phyloP scores from a whole-genome alignment of 2,113 vertebrate species.

The Hoplias malabaricus region DNA sequence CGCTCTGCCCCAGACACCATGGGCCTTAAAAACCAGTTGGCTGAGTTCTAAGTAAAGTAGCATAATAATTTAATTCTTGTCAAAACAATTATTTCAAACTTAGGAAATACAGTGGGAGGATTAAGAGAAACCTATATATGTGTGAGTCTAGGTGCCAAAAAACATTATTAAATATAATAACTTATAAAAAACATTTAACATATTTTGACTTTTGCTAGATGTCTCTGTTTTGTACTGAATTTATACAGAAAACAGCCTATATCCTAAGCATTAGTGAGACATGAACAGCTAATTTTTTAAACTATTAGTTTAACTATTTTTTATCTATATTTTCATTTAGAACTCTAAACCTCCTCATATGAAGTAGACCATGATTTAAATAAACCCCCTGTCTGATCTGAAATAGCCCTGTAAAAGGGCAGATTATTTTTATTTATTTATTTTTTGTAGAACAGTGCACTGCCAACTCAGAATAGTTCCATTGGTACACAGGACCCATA shows the following conservation, averaged over 20 bases:
- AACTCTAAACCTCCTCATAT: not conserved
- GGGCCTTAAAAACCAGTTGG: not conserved
- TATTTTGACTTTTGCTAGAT: too few relatives aligned
- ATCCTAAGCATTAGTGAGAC: too few relatives aligned
- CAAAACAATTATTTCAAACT: not conserved
- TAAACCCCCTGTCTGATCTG: not conserved
- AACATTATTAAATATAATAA: too few relatives aligned
- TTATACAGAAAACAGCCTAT: too few relatives aligned
- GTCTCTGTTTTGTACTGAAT: too few relatives aligned
- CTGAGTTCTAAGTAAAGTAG: not conserved
- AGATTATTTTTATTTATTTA: not conserved
- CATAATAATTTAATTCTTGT: not conserved
- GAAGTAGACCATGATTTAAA: not conserved
- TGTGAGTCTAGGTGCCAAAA: too few relatives aligned
- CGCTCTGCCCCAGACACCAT: not conserved
- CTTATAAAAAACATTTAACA: too few relatives aligned
- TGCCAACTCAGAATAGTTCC: not conserved
- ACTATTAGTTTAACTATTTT: too few relatives aligned
- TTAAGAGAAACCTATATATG: too few relatives aligned
- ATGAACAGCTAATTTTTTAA: too few relatives aligned
- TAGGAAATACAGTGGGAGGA: not conserved
- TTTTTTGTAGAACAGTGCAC: not conserved
- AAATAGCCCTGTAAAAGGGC: not conserved
- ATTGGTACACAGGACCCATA: not conserved
- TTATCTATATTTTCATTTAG: not conserved